Evolutionary conservation across 1,140 invertebrate genomes (phyloP).

Genomic region (Drosophila ananassae): DNA sequence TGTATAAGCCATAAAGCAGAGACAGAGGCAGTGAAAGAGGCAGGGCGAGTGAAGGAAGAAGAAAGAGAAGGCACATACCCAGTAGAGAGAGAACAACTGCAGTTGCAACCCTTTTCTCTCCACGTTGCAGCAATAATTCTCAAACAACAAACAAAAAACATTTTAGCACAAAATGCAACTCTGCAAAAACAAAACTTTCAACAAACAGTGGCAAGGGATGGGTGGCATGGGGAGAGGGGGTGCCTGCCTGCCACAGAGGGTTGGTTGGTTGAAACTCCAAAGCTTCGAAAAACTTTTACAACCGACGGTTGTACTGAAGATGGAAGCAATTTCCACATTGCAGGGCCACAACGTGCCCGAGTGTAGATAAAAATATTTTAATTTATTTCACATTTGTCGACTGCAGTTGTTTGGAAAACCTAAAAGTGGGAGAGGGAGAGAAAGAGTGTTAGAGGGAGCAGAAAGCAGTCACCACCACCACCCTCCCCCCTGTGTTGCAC

Average conservation of each 20-base stretch:
- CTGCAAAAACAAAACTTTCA: conserved; percentile 46
- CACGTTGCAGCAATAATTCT: conserved; percentile 41
- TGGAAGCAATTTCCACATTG: conserved; percentile 52
- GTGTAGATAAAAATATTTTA: conserved; percentile 83
- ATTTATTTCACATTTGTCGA: conserved; percentile 76
- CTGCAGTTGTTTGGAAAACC: conserved; percentile 43
- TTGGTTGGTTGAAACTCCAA: conserved; percentile 56
- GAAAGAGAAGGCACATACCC: not conserved
- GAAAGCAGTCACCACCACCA: conserved; percentile 17
- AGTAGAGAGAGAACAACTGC: conserved; percentile 28
- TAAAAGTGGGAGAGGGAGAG: not conserved
- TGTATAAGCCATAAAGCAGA: conserved; percentile 40
- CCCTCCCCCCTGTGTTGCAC: conserved; percentile 47
- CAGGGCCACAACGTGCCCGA: conserved; percentile 65
- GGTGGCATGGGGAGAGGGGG: not conserved
- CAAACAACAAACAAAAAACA: conserved; percentile 25
- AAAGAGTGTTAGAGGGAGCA: not conserved
- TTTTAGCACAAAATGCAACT: conserved; percentile 32
- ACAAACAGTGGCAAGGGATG: not conserved
- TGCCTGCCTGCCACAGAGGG: conserved; percentile 15
- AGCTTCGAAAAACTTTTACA: conserved; percentile 73
- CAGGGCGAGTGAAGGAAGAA: not conserved
- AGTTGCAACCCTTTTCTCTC: conserved; percentile 51
- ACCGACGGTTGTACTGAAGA: conserved; percentile 19
- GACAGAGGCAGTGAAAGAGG: conserved; percentile 11